Percentiles rank a stretch among this genome's conserved stretches.
phyloP scores from a whole-genome alignment of 2,113 vertebrate genomes.

The Cyanoderma ruficeps region DNA sequence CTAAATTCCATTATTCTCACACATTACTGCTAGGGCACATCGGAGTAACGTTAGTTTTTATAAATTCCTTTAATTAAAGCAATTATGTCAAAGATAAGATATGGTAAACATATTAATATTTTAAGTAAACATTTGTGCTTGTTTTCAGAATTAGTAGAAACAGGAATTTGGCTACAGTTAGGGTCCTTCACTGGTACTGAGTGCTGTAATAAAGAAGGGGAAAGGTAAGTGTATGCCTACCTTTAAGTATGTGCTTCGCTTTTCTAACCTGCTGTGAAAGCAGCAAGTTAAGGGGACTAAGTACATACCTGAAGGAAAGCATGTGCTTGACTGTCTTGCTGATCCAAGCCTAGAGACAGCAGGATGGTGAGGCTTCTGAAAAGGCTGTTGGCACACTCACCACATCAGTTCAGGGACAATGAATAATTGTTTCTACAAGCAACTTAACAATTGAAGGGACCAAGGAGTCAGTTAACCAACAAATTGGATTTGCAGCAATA shows the following conservation, averaged over 20 bases:
- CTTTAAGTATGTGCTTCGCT: neutral
- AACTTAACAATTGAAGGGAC: neutral
- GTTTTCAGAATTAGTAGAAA: constrained; percentile 37
- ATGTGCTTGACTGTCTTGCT: neutral
- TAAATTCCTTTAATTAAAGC: constrained; percentile 37
- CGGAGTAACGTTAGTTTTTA: neutral
- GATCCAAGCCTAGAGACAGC: neutral
- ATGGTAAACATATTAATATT: constrained; percentile 26
- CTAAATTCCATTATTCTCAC: neutral
- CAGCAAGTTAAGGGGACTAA: constrained; percentile 29
- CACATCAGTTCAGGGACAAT: neutral
- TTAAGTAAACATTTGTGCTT: constrained; percentile 36
- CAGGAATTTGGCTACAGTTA: constrained; percentile 14
- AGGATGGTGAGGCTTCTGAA: neutral
- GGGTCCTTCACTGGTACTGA: neutral
- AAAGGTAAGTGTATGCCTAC: neutral
- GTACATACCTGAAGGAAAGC: constrained; percentile 14
- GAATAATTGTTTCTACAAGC: neutral
- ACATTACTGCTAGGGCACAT: neutral
- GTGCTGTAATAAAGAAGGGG: neutral
- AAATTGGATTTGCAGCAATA: neutral
- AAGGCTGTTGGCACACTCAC: neutral
- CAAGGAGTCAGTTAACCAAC: neutral
- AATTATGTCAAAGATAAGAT: constrained; percentile 35
- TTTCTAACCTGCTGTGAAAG: constrained; percentile 34